Evolutionary conservation across 1,140 invertebrate genomes (phyloP).

Genomic region (Linepithema humile): DNA sequence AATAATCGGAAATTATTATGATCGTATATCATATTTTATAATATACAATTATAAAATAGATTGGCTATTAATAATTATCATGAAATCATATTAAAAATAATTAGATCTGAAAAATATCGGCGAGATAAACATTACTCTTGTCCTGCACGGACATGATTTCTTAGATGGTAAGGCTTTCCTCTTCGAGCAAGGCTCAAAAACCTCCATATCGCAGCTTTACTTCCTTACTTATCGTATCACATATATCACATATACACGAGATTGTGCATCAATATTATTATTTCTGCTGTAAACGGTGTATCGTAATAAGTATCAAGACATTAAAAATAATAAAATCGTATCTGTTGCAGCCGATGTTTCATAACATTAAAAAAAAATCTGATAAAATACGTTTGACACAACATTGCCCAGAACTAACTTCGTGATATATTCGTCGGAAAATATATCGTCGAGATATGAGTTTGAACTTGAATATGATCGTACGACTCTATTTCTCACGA

Average conservation of each 20-base stretch:
- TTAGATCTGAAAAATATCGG: neutral
- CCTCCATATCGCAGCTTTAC: slow-evolving; percentile 59
- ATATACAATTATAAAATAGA: slow-evolving; percentile 7
- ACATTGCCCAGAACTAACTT: slow-evolving; percentile 9
- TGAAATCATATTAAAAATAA: slow-evolving; percentile 1
- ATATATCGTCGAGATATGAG: slow-evolving; percentile 13
- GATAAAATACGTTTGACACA: neutral
- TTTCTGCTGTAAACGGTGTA: neutral
- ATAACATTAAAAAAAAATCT: slow-evolving; percentile 33
- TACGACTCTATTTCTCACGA: slow-evolving; percentile 18
- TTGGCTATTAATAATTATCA: neutral
- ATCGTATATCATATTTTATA: slow-evolving; percentile 17
- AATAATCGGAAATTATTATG: neutral
- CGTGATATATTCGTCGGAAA: slow-evolving; percentile 1
- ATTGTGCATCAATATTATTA: slow-evolving; percentile 2
- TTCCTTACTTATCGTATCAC: neutral
- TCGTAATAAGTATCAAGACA: slow-evolving; percentile 27
- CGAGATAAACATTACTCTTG: slow-evolving; percentile 61
- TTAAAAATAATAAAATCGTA: slow-evolving; percentile 50
- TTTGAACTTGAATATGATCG: neutral
- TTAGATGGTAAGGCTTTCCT: neutral
- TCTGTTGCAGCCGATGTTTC: neutral
- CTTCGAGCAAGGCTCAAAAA: slow-evolving; percentile 62
- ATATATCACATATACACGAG: neutral
- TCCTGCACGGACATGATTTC: slow-evolving; percentile 56